Conservation (phyloP, 1,140 invertebrate species). For the Zaprionus davidi region DNA sequence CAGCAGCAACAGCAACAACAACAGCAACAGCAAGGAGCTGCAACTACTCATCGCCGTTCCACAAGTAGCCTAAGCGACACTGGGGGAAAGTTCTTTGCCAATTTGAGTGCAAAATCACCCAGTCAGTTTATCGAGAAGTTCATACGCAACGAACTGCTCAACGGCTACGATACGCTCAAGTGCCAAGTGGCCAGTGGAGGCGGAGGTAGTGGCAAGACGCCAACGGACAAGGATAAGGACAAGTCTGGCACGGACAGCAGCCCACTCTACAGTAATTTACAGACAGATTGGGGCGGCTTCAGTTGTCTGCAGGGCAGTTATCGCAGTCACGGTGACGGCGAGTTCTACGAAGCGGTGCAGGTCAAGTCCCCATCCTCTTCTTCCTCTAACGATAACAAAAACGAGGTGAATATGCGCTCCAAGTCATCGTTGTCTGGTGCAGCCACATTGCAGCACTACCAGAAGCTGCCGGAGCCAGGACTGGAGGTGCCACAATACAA, state of each 20-base stretch:
- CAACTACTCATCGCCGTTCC: conserved; percentile 55
- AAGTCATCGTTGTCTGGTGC: conserved; percentile 39
- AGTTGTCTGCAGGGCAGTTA: conserved; percentile 75
- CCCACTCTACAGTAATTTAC: conserved; percentile 46
- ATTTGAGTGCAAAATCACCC: conserved; percentile 64
- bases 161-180: conserved; percentile 67
- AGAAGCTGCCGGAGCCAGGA: conserved; percentile 61
- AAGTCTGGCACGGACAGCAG: conserved; percentile 27
- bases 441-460: conserved; percentile 69
- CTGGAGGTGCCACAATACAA: conserved; percentile 59
- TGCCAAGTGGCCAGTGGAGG: conserved; percentile 38
- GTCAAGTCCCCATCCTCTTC: conserved; percentile 33
- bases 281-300: conserved; percentile 53
- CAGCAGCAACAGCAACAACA: conserved; percentile 27
- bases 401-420: conserved; percentile 57
- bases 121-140: conserved; percentile 77
- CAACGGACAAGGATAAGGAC: conserved; percentile 37
- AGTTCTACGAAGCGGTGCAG: conserved; percentile 71
- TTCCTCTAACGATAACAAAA: conserved; percentile 30
- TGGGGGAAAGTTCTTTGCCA: conserved; percentile 64
- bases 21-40: conserved; percentile 27
- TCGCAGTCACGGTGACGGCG: conserved; percentile 67
- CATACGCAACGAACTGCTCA: conserved; percentile 67
- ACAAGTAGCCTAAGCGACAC: conserved; percentile 60
- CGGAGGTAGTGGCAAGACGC: conserved; percentile 15